Percentiles rank a stretch among this genome's conserved stretches.
Evolutionary conservation across 2,888 invertebrate genomes (phyloP).

Genomic region (Athripsodes cinereus): DNA sequence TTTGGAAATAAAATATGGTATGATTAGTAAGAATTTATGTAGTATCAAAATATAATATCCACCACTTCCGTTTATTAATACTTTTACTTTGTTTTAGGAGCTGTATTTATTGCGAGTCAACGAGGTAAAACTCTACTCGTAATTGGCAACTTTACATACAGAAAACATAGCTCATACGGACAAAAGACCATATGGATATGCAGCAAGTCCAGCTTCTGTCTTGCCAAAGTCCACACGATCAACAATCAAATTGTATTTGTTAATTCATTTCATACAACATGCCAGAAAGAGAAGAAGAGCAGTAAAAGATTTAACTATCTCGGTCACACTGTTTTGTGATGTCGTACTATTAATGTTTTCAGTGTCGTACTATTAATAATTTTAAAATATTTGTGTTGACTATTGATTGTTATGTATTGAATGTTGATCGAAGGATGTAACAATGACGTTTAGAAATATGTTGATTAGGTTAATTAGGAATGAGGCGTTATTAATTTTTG

Average conservation of each 20-base stretch:
- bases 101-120: slow-evolving; percentile 30
- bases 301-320: neutral
- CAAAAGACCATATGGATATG: slow-evolving; percentile 33
- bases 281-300: neutral
- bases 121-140: slow-evolving; percentile 34
- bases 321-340: neutral
- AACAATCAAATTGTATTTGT: slow-evolving; percentile 8
- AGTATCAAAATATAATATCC: no score
- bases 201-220: slow-evolving; percentile 35
- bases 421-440: no score
- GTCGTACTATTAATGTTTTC: neutral
- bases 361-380: no score
- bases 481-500: no score
- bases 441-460: no score
- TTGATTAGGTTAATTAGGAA: no score
- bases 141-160: slow-evolving; percentile 32
- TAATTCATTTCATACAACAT: neutral
- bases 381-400: no score
- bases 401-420: no score
- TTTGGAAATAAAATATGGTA: no score
- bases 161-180: slow-evolving; percentile 31
- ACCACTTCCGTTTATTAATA: neutral
- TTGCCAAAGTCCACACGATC: slow-evolving; percentile 28
- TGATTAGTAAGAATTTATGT: no score
- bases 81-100: slow-evolving; percentile 26